Base-by-base conservation (phyloP, 1,140 invertebrate genomes). In the Goniozus legneri region DNA sequence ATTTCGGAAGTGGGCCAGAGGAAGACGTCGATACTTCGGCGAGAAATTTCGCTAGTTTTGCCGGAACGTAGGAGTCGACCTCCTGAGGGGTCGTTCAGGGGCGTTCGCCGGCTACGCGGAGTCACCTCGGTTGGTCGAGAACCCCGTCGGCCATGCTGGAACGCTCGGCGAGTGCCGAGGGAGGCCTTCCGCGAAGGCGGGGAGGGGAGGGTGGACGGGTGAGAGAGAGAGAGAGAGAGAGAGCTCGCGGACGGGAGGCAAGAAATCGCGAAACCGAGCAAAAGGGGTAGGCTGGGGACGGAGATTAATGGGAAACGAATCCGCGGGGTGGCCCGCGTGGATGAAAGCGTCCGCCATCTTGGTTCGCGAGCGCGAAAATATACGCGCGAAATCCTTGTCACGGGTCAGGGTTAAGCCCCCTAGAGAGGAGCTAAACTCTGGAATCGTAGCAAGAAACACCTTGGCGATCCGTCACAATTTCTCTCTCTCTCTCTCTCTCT, bases 241-340 rank as follows among this genome's bases (percentile, higher is more conserved):
- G n/a, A n/a, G n/a, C n/a, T n/a, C n/a, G n/a, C n/a, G n/a, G n/a
- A n/a, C n/a, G n/a, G n/a, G n/a, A 46, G 58, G 56, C 63, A 62
- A 64, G 62, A 69, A 65, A 60, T 64, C 59, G 52, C 55, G 62
- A 66, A 64, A 67, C 55, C 59, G 65, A 67, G 58, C 57, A 58
- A 60, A 58, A 60, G 60, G 63, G 62, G n/a, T n/a, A n/a, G n/a
- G n/a, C n/a, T 58, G 66, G 61, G 61, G 65, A 69, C 65, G 56
- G 63, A 66, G 67, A 69, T 69, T 67, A 67, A 69, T 67, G 68
- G 63, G 65, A 67, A 63, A 67, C 60, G 66, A 69, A 71, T 69
- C 67, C 58, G 47, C 20, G 14, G n/a, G 10, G 34, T 19, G 24
- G 24, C 27, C 35, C 24, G 21, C 33, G 24, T 10, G 24, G 24